These are phyloP conservation scores for Hypsopygia costalis DNA, from an alignment of 2,888 invertebrate genomes.

Conservation along the genomic window DNA sequence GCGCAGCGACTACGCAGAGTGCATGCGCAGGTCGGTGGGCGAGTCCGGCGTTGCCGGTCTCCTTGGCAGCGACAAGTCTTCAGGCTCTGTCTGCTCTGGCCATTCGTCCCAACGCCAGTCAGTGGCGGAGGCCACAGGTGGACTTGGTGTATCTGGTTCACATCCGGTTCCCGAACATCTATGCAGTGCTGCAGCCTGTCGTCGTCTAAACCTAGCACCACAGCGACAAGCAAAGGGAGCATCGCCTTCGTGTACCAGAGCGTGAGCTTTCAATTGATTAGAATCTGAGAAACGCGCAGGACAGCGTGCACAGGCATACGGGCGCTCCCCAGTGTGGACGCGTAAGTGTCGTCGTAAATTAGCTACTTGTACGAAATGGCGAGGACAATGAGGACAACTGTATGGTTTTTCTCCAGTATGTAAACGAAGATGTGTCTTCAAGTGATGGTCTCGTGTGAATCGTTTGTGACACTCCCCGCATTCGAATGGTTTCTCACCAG, in stretches of 20 bases:
- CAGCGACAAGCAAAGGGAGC: constrained; percentile 94
- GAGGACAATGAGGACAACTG: constrained; percentile 94
- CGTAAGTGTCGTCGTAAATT: constrained; percentile 93
- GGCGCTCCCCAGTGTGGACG: constrained; percentile 95
- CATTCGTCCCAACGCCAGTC: constrained; percentile 73
- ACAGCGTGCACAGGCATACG: constrained; percentile 93
- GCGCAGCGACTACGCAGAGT: constrained; percentile 67
- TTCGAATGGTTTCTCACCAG: constrained; percentile 96
- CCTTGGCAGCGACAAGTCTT: constrained; percentile 89
- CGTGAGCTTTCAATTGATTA: constrained; percentile 94
- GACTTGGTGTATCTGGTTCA: constrained; percentile 63
- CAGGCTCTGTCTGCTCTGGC: constrained; percentile 95
- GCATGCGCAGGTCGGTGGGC: constrained; percentile 73
- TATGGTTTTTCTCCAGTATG: constrained; percentile 97
- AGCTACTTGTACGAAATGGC: constrained; percentile 96
- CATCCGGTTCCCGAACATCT: constrained; percentile 83
- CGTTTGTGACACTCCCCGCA: constrained; percentile 95
- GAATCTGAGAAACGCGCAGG: constrained; percentile 94
- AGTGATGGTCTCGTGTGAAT: constrained; percentile 95
- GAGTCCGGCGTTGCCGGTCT: constrained; percentile 73
- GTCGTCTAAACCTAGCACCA: constrained; percentile 88
- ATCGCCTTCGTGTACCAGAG: constrained; percentile 93
- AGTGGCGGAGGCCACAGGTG: constrained; percentile 63
- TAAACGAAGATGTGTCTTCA: constrained; percentile 95
- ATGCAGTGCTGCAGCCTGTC: constrained; percentile 93